Base-by-base conservation (phyloP, 2,113 vertebrate genomes). In the Pseudorhombus dupliciocellatus region DNA sequence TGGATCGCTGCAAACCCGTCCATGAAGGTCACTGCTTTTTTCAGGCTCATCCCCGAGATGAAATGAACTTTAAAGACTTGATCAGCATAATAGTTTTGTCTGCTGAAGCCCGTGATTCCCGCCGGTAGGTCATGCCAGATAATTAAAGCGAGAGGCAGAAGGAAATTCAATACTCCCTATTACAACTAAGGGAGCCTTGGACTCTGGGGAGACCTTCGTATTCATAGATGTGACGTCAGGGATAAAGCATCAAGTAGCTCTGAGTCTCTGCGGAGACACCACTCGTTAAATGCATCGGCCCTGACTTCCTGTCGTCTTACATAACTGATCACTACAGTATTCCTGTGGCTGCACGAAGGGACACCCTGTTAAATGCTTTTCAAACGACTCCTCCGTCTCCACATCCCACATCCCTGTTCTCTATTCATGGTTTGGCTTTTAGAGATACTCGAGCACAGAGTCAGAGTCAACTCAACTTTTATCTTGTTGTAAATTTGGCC, bases 71-170 rank as follows among this genome's bases (percentile, higher is more conserved):
- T 74, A 25, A 73, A 59, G 48, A 78, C 83, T 80, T 81, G 81
- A 88, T 81, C 85, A 84, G 87, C 81, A 80, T 81, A 83, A 84
- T 75, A 80, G 77, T 71, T 87, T 77, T 79, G 79, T 84, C 83
- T 70, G 89, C 77, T 75, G 0, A 15, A 74, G 64, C 15, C 25
- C 62, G 73, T 61, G 62, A 79, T 84, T 63, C 7, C 25, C 14
- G 28, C 83, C 79, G 72, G 66, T 80, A 86, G 87, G 89, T 88
- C 81, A 86, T 55, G 81, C 25, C 79, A 78, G 79, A 80, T 86
- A 87, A 89, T 87, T 89, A 86, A 86, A 89, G 48, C 26, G 70
- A 81, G 67, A 69, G 79, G 73, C 73, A 52, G 66, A 86, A 65
- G 65, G 75, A 85, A 86, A 87, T 84, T 83, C 85, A 80, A 81